Percentiles rank a stretch among this genome's conserved stretches.
These are phyloP conservation scores for Virgularia gustaviana DNA, from an alignment of 92 coral and sea anemone species.

Conservation along the genomic window DNA sequence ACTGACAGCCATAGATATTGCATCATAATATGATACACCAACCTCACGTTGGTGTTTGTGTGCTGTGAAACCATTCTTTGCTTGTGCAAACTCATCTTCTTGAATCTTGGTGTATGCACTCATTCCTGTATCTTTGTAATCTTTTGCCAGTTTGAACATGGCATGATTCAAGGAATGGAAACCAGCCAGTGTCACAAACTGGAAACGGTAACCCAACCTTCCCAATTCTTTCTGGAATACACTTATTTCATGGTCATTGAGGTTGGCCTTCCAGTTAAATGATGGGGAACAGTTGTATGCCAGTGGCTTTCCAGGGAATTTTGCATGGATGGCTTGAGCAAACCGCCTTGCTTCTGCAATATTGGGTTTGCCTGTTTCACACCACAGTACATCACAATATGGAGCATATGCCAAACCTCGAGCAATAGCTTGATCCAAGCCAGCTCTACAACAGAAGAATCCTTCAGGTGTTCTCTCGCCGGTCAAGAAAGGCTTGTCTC, in stretches of 20 bases:
- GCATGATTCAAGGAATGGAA: slow-evolving; percentile 95
- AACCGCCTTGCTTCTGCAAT: slow-evolving; percentile 83
- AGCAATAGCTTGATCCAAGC: slow-evolving; percentile 90
- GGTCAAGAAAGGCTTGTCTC: slow-evolving; percentile 86
- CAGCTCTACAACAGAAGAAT: slow-evolving; percentile 72
- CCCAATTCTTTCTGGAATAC: slow-evolving; percentile 91
- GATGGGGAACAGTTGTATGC: slow-evolving; percentile 99
- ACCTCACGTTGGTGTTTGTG: slow-evolving; percentile 98
- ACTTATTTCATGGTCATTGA: slow-evolving; percentile 78
- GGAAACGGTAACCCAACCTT: slow-evolving; percentile 85
- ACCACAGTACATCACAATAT: slow-evolving; percentile 92
- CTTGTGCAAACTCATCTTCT: slow-evolving; percentile 88
- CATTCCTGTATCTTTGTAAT: slow-evolving; percentile 85
- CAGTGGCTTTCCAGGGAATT: slow-evolving; percentile 89
- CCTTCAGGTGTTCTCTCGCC: slow-evolving; percentile 97
- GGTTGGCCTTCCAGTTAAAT: slow-evolving; percentile 98
- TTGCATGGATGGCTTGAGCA: slow-evolving; percentile 84
- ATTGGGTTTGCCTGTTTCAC: slow-evolving; percentile 91
- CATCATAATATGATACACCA: slow-evolving; percentile 92
- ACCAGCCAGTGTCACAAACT: slow-evolving; percentile 95
- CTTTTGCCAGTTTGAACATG: slow-evolving; percentile 90
- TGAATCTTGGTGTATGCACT: slow-evolving; percentile 82
- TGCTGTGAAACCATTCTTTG: slow-evolving; percentile 79
- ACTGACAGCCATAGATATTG: slow-evolving; percentile 75
- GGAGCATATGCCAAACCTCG: slow-evolving; percentile 94